phyloP scores from a whole-genome alignment of 2,888 invertebrate species.

The Netelia fuscicornis region DNA sequence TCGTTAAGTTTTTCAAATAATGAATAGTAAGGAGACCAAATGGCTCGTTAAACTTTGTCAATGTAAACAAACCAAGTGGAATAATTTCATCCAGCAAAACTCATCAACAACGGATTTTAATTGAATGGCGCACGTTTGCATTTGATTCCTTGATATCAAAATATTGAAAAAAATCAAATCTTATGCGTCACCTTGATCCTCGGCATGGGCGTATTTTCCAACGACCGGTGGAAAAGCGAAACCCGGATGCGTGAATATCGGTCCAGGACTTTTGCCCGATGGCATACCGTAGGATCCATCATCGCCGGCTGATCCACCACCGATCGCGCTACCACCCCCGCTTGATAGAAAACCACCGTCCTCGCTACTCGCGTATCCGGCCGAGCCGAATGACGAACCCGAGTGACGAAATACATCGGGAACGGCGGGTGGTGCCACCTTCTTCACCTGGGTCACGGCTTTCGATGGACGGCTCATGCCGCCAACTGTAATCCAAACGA shows the following conservation, averaged over 20 bases:
- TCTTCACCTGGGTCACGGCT: conserved; percentile 94
- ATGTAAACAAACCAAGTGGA: too few relatives aligned
- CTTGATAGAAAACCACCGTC: conserved; percentile 88
- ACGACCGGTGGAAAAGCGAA: conserved; percentile 90
- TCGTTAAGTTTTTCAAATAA: too few relatives aligned
- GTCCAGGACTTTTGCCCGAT: conserved; percentile 88
- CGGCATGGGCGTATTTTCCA: conserved; percentile 85
- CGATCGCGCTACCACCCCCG: conserved; percentile 77
- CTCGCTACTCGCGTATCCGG: conserved; percentile 92
- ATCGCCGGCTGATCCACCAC: conserved; percentile 77
- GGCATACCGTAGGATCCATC: conserved; percentile 86
- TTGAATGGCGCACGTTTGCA: too few relatives aligned
- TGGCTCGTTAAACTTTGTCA: too few relatives aligned
- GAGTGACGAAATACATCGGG: conserved; percentile 93
- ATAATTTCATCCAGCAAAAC: not conserved
- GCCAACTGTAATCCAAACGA: conserved; percentile 89
- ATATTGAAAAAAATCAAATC: not conserved
- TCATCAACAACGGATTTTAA: too few relatives aligned
- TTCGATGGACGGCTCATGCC: conserved; percentile 95
- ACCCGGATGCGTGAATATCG: conserved; percentile 88
- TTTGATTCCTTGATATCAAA: not conserved
- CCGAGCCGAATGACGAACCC: conserved; percentile 92
- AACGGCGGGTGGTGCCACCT: conserved; percentile 95
- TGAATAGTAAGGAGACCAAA: too few relatives aligned
- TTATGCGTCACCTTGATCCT: conserved; percentile 83